Evolutionary conservation across 2,113 vertebrate species (phyloP).

Genomic region (Scophthalmus maximus): DNA sequence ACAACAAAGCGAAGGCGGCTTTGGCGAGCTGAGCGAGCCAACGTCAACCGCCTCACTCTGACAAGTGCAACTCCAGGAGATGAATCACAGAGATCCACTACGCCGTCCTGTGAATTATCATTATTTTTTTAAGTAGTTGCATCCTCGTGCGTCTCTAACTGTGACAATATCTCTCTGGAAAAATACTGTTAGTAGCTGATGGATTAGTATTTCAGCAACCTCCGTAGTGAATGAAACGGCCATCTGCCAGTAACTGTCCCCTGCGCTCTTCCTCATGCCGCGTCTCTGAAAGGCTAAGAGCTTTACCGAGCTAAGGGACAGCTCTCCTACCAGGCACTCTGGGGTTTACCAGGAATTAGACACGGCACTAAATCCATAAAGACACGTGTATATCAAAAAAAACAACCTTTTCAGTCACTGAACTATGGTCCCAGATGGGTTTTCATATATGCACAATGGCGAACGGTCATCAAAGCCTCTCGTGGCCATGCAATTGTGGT

Average conservation of each 20-base stretch:
- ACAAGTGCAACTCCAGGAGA: slow-evolving; percentile 33
- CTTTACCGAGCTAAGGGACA: slow-evolving; percentile 34
- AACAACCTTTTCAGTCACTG: slow-evolving; percentile 27
- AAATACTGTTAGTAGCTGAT: slow-evolving; percentile 29
- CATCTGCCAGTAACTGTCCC: slow-evolving; percentile 63
- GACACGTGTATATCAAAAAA: slow-evolving; percentile 32
- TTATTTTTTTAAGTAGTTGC: neutral
- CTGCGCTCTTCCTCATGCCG: slow-evolving; percentile 30
- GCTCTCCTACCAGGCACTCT: slow-evolving; percentile 39
- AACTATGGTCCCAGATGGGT: slow-evolving; percentile 30
- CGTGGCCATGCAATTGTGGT: neutral
- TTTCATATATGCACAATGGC: neutral
- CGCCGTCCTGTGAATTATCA: neutral
- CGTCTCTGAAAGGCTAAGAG: slow-evolving; percentile 50
- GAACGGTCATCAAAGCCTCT: neutral
- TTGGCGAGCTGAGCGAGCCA: slow-evolving; percentile 27
- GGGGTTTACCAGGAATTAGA: slow-evolving; percentile 66
- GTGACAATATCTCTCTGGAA: slow-evolving; percentile 6
- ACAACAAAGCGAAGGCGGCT: slow-evolving; percentile 41
- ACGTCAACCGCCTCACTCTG: slow-evolving; percentile 30
- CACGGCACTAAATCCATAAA: slow-evolving; percentile 62
- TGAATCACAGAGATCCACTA: slow-evolving; percentile 35
- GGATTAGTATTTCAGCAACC: slow-evolving; percentile 53
- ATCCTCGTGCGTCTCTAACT: slow-evolving; percentile 13
- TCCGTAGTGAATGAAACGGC: slow-evolving; percentile 38